Conservation (phyloP, 2,797 vertebrate genomes). For the Sylvilagus floridanus region DNA sequence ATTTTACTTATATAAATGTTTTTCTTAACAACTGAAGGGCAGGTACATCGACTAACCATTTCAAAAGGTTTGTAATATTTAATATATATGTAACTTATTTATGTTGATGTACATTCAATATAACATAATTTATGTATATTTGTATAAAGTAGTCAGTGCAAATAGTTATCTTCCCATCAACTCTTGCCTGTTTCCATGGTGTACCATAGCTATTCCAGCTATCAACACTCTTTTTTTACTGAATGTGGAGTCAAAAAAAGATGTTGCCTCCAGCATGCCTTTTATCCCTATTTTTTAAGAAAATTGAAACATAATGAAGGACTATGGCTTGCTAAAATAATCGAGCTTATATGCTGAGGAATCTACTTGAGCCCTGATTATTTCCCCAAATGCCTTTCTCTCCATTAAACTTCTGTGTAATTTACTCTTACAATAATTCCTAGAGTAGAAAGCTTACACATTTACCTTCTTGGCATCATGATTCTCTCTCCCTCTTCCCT, state of each 20-base stretch:
- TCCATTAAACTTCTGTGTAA: not conserved
- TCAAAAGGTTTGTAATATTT: not conserved
- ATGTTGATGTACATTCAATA: not conserved
- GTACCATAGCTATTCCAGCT: not conserved
- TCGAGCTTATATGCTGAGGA: not conserved
- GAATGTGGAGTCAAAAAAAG: not conserved
- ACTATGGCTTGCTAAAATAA: not conserved
- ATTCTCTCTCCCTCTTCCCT: too few species aligned
- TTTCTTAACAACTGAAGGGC: slow-evolving; percentile 19
- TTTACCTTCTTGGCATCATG: not conserved
- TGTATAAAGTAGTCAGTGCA: not conserved
- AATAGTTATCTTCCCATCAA: not conserved
- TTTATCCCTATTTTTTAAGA: not conserved
- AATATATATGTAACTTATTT: not conserved
- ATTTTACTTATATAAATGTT: slow-evolving; percentile 2
- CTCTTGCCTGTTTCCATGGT: not conserved
- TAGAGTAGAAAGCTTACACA: not conserved
- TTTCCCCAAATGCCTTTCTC: slow-evolving; percentile 8
- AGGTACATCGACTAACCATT: not conserved
- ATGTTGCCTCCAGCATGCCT: not conserved
- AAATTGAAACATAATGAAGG: not conserved
- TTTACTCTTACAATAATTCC: not conserved
- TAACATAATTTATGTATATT: not conserved
- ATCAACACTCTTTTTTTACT: not conserved
- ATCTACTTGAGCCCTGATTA: not conserved